These are phyloP conservation scores for Heliconius ismenius DNA, from an alignment of 2,888 invertebrate species.

Conservation along the genomic window DNA sequence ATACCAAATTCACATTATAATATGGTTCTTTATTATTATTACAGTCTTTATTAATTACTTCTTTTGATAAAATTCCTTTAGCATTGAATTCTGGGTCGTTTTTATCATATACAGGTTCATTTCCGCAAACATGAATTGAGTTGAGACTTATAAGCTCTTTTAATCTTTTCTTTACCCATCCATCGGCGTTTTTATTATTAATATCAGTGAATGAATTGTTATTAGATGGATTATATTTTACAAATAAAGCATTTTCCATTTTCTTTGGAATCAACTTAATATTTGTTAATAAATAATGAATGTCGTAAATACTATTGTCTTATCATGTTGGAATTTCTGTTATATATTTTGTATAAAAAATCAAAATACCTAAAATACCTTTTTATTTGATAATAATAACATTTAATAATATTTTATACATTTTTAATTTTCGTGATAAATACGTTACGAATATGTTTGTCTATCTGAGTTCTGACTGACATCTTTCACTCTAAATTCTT, in stretches of 20 bases:
- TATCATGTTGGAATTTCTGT: neutral
- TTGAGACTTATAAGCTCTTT: conserved; percentile 4
- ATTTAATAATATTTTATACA: conserved; percentile 7
- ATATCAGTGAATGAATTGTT: neutral
- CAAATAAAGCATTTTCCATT: conserved; percentile 27
- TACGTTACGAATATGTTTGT: neutral
- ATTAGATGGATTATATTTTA: conserved; percentile 24
- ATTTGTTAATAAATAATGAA: conserved; percentile 4
- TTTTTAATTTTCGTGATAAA: conserved; percentile 51
- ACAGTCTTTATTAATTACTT: conserved; percentile 34
- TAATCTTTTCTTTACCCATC: conserved; percentile 9
- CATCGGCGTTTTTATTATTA: conserved; percentile 3
- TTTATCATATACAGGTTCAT: neutral
- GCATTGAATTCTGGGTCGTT: neutral
- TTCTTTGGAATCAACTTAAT: neutral
- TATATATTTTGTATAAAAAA: conserved; percentile 1
- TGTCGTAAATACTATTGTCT: neutral
- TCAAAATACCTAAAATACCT: neutral
- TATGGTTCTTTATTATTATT: conserved; percentile 45
- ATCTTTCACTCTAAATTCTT: neutral
- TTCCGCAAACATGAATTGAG: conserved; percentile 19
- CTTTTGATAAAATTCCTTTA: conserved; percentile 8
- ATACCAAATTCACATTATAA: conserved; percentile 46
- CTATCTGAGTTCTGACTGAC: neutral
- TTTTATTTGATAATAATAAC: conserved; percentile 4